Evolutionary conservation across 2,797 vertebrate species (phyloP), one percentile per base, ranked within the genome.

Genomic region (Lateolabrax maculatus): DNA sequence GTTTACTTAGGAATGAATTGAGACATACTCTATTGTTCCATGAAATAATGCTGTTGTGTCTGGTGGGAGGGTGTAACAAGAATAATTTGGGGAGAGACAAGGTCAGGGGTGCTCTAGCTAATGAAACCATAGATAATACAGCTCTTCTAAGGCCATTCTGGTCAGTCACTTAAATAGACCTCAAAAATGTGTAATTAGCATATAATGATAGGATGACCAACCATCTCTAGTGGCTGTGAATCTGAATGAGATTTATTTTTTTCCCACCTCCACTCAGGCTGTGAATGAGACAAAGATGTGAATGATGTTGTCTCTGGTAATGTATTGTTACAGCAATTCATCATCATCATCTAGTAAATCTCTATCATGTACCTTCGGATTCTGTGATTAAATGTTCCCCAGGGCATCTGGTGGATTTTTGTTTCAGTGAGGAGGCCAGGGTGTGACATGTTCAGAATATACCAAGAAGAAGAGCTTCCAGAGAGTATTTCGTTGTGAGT

Each of bases 101-200:
- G 41, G 58, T 64, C 55, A 65, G n/a, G 12, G 62, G 44, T 51
- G 37, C 43, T 53, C n/a, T 10, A 15, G 34, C 39, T 52, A 64
- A 61, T 64, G 12, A 49, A 25, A 13, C 39, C 7, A 13, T 43
- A 51, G 36, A 60, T 46, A 49, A 79, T 46, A 60, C 43, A 66
- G 61, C 41, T 41, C 56, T 49, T 71, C 56, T 58, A 41, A 55
- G 52, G 61, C 36, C 68, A 53, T 68, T 76, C 11, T 57, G 49
- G 51, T 29, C 55, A 77, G 74, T 79, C 41, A 63, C 56, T 80
- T 79, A 57, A 78, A 75, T 49, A 73, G 52, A 77, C 51, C 34
- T 56, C n/a, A 63, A 78, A 77, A 31, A 60, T 52, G 80, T 87
- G 37, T 64, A 83, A 84, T 90, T 74, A 79, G 25, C 41, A 53